These are phyloP conservation scores for Microcebus tavaratra DNA, from an alignment of 2,113 vertebrate species.

Conservation along the genomic window DNA sequence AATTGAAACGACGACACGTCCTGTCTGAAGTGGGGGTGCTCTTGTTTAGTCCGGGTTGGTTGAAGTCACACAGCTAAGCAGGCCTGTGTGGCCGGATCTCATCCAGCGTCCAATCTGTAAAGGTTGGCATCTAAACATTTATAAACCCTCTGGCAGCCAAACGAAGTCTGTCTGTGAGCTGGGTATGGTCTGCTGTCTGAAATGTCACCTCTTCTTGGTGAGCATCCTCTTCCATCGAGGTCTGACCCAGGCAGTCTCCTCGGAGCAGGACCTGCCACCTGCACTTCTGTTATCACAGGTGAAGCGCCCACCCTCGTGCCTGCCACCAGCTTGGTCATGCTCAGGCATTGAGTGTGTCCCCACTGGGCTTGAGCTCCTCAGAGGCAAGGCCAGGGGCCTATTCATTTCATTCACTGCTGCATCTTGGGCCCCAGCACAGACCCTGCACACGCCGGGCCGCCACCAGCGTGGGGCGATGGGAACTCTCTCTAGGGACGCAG, in stretches of 20 bases:
- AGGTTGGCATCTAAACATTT: no score
- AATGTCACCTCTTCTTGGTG: neutral
- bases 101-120: neutral
- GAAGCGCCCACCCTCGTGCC: no score
- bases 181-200: neutral
- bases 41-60: neutral
- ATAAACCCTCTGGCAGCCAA: neutral
- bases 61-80: neutral
- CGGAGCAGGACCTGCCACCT: neutral
- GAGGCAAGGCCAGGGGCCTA: no score
- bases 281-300: neutral
- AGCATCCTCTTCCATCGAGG: neutral
- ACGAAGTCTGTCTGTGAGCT: neutral
- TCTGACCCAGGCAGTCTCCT: neutral
- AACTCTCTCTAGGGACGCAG: neutral
- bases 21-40: neutral
- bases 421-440: neutral
- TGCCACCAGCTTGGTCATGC: no score
- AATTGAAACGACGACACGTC: rapidly evolving
- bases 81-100: neutral
- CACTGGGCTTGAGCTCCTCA: neutral
- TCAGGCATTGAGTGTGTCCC: no score
- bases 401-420: neutral
- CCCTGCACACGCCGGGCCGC: neutral
- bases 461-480: neutral